phyloP scores from a whole-genome alignment of 1,140 invertebrate genomes.

The Nasonia vitripennis region DNA sequence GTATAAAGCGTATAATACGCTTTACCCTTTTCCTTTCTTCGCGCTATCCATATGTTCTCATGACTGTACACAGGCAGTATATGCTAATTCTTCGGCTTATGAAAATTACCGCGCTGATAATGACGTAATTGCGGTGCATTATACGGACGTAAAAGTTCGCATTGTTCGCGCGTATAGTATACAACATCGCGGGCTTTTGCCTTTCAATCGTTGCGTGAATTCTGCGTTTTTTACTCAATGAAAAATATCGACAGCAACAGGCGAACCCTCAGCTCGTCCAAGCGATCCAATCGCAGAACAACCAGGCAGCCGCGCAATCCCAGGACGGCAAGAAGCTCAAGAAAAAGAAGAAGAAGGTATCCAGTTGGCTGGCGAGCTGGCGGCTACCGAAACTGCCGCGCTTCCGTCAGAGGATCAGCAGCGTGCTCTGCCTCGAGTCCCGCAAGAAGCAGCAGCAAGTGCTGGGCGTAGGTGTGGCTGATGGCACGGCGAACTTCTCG shows the following conservation, averaged over 20 bases:
- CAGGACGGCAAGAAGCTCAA: slow-evolving; percentile 33
- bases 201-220: background rate
- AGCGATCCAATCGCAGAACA: slow-evolving; percentile 7
- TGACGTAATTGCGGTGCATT: background rate
- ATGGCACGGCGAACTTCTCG: background rate
- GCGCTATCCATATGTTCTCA: background rate
- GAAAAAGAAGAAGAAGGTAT: slow-evolving; percentile 62
- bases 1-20: background rate
- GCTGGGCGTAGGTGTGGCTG: background rate
- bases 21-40: slow-evolving; percentile 11
- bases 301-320: slow-evolving; percentile 16
- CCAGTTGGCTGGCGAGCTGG: slow-evolving; percentile 65
- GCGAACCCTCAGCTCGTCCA: slow-evolving; percentile 20
- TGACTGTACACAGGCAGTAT: background rate
- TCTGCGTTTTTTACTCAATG: background rate
- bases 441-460: slow-evolving; percentile 59
- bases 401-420: slow-evolving; percentile 69
- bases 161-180: background rate
- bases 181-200: background rate
- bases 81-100: background rate
- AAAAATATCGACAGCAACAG: background rate
- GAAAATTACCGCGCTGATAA: background rate
- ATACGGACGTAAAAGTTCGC: background rate
- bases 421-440: slow-evolving; percentile 68
- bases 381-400: slow-evolving; percentile 64